Conservation (phyloP, 2,888 invertebrate species). For the Drosophila barbarae region DNA sequence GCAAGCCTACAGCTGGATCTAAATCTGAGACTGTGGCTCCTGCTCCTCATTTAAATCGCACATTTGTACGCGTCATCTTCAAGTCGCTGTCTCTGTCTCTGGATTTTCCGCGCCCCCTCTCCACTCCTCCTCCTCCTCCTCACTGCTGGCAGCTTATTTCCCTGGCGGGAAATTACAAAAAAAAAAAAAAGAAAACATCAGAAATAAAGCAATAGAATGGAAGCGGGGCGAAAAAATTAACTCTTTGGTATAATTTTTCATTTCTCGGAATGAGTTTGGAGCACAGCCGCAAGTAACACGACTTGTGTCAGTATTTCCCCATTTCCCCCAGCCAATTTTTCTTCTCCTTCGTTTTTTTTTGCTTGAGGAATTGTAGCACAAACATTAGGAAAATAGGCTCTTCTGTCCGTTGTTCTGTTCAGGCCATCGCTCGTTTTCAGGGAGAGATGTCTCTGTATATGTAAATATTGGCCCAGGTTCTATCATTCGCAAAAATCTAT, state of each 20-base stretch:
- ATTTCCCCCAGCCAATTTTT: slow-evolving; percentile 5
- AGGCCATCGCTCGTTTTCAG: slow-evolving; percentile 25
- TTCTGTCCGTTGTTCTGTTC: slow-evolving; percentile 42
- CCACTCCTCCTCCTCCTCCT: slow-evolving; percentile 36
- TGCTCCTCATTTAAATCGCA: slow-evolving; percentile 66
- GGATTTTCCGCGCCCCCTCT: slow-evolving; percentile 11
- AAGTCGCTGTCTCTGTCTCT: slow-evolving; percentile 31
- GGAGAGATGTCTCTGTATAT: slow-evolving; percentile 43
- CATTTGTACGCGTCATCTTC: slow-evolving; percentile 67
- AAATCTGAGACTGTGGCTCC: slow-evolving; percentile 29
- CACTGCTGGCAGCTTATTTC: slow-evolving; percentile 71
- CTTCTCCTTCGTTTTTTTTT: slow-evolving; percentile 1
- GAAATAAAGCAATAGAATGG: slow-evolving; percentile 15
- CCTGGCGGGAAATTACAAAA: slow-evolving; percentile 45
- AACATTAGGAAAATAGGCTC: slow-evolving; percentile 54
- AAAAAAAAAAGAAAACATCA: slow-evolving; percentile 25
- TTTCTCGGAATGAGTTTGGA: slow-evolving; percentile 67
- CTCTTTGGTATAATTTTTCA: slow-evolving; percentile 73
- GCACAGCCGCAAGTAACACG: slow-evolving; percentile 49
- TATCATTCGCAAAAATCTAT: slow-evolving; percentile 70
- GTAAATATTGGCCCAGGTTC: slow-evolving; percentile 70
- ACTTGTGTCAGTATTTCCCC: slow-evolving; percentile 36
- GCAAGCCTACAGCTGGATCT: slow-evolving; percentile 40
- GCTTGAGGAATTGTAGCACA: slow-evolving; percentile 49
- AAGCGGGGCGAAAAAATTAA: slow-evolving; percentile 57